Evolutionary conservation across 2,113 vertebrate genomes (phyloP).

Genomic region (Salminus brasiliensis): DNA sequence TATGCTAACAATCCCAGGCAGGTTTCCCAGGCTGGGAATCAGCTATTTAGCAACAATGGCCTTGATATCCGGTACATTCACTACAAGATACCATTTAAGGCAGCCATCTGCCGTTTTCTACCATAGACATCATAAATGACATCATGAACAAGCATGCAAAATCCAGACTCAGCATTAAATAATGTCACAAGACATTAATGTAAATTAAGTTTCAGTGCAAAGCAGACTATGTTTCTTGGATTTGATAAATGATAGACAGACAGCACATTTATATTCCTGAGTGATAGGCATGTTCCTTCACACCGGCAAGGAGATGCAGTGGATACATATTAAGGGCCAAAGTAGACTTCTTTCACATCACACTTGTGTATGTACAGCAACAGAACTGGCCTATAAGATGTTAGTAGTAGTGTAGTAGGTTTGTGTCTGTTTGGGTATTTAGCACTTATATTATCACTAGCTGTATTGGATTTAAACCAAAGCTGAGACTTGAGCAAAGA

Average conservation of each 20-base stretch:
- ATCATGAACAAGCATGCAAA: background rate
- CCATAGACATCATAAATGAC: background rate
- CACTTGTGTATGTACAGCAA: background rate
- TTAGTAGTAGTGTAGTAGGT: background rate
- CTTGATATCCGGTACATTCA: background rate
- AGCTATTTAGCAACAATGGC: background rate
- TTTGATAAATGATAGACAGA: background rate
- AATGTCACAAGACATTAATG: background rate
- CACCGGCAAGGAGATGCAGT: background rate
- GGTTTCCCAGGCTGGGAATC: background rate
- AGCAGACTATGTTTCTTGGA: background rate
- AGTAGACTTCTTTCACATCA: background rate
- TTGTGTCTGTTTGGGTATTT: background rate
- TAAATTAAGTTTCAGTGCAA: background rate
- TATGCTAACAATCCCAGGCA: too few relatives aligned
- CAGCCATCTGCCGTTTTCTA: background rate
- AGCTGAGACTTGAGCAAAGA: too few relatives aligned
- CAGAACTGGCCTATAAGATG: background rate
- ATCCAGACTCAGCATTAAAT: background rate
- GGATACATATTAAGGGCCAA: background rate
- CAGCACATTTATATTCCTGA: constrained; percentile 33
- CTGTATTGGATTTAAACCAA: too few relatives aligned
- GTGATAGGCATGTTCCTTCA: background rate
- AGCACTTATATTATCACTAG: too few relatives aligned
- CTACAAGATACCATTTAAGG: background rate